These are phyloP conservation scores for Momotus momota DNA, from an alignment of 2,797 vertebrate genomes.

Conservation along the genomic window DNA sequence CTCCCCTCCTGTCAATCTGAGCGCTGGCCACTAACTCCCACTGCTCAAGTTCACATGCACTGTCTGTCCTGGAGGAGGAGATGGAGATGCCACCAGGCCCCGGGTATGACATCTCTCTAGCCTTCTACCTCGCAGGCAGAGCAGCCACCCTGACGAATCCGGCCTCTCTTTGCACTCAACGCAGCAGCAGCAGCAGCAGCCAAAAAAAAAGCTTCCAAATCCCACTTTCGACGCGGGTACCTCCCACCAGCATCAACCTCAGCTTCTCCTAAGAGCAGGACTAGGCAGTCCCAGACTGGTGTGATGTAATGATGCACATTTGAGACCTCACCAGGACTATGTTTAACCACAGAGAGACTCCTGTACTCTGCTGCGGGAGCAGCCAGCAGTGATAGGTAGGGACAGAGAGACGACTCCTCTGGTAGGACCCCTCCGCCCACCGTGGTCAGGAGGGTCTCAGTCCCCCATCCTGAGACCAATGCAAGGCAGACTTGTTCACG, in stretches of 20 bases:
- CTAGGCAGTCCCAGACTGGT: neutral
- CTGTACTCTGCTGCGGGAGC: rapidly evolving
- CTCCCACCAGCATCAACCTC: neutral
- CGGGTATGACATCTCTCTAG: rapidly evolving
- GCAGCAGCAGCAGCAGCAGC: neutral
- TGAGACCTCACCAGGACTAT: neutral
- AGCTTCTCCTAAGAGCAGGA: neutral
- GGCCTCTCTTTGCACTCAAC: neutral
- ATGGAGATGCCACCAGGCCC: neutral
- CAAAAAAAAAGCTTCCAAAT: neutral
- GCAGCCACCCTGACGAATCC: rapidly evolving
- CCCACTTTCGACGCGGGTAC: rapidly evolving
- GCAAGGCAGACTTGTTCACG: neutral
- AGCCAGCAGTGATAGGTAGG: neutral
- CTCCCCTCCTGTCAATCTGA: neutral
- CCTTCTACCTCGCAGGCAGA: neutral
- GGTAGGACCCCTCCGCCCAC: neutral
- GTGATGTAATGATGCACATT: rapidly evolving
- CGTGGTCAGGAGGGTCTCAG: rapidly evolving
- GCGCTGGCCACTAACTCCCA: neutral
- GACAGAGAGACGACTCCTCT: neutral
- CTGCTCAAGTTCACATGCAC: neutral
- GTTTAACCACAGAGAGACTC: neutral
- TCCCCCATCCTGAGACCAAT: neutral
- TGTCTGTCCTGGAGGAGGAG: neutral